Conservation (phyloP, 2,113 vertebrate genomes). For the Caranx melampygus region DNA sequence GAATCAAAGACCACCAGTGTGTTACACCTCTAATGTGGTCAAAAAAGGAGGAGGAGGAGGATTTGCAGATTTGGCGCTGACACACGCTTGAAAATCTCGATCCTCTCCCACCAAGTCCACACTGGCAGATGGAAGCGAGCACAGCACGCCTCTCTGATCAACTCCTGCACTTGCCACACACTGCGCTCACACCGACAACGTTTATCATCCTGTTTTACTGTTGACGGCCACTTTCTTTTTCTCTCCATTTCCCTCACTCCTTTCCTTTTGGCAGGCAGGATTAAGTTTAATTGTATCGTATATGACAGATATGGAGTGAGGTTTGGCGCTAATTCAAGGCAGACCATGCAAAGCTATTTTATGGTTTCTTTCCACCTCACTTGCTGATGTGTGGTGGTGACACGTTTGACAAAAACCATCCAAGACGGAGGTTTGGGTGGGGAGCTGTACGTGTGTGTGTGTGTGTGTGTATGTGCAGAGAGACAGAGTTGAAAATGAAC, state of each 20-base stretch:
- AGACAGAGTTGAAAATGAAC: constrained; percentile 37
- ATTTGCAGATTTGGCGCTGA: constrained; percentile 60
- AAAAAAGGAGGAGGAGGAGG: constrained; percentile 34
- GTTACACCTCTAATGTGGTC: constrained; percentile 73
- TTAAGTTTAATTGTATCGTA: constrained; percentile 80
- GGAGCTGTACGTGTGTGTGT: background rate
- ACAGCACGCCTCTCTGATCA: constrained; percentile 48
- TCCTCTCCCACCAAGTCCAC: constrained; percentile 55
- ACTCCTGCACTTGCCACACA: constrained; percentile 77
- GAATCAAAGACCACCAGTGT: constrained; percentile 77
- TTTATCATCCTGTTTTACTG: constrained; percentile 63
- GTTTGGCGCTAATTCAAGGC: constrained; percentile 75
- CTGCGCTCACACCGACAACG: constrained; percentile 57
- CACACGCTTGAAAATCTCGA: constrained; percentile 58
- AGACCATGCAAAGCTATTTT: constrained; percentile 73
- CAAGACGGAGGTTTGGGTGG: constrained; percentile 34
- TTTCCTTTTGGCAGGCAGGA: constrained; percentile 67
- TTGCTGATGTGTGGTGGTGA: constrained; percentile 74
- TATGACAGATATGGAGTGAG: constrained; percentile 77
- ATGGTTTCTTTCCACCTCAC: constrained; percentile 76
- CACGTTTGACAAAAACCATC: constrained; percentile 77
- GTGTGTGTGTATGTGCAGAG: background rate
- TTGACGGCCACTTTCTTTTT: constrained; percentile 51
- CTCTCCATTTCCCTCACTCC: constrained; percentile 7
- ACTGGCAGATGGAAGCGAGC: constrained; percentile 57